Conservation (phyloP, 2,113 vertebrate genomes). For the Melanerpes formicivorus region DNA sequence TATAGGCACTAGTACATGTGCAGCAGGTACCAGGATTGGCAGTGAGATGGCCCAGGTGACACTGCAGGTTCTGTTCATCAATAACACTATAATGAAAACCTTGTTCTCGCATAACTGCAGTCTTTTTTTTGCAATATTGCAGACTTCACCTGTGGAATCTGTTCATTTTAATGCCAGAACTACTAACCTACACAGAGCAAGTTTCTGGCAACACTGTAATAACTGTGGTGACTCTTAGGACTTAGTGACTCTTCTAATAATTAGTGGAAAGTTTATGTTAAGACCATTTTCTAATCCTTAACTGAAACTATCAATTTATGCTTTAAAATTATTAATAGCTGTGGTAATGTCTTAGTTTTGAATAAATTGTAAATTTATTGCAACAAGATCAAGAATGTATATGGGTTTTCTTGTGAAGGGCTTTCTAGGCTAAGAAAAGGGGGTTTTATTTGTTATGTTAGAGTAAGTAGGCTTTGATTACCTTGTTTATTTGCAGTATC, state of each 20-base stretch:
- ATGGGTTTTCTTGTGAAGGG: neutral
- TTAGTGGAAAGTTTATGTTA: neutral
- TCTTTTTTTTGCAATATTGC: neutral
- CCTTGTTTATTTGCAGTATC: slow-evolving; percentile 5
- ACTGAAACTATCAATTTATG: neutral
- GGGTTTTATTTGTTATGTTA: neutral
- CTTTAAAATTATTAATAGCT: slow-evolving; percentile 1
- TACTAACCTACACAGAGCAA: neutral
- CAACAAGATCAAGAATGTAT: neutral
- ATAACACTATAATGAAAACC: neutral
- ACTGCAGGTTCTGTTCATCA: neutral
- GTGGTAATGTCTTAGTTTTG: neutral
- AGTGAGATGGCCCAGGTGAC: neutral
- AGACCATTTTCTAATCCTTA: neutral
- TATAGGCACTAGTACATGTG: neutral
- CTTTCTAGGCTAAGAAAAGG: neutral
- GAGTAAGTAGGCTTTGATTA: neutral
- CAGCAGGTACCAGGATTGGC: neutral
- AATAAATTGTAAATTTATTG: neutral
- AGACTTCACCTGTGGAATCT: neutral
- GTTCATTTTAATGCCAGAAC: neutral
- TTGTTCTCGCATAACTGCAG: neutral
- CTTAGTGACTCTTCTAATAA: neutral
- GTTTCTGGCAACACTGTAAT: neutral
- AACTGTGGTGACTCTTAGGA: neutral